Base-by-base conservation (phyloP, 1,140 invertebrate genomes). In the Drosophila lacteicornis region DNA sequence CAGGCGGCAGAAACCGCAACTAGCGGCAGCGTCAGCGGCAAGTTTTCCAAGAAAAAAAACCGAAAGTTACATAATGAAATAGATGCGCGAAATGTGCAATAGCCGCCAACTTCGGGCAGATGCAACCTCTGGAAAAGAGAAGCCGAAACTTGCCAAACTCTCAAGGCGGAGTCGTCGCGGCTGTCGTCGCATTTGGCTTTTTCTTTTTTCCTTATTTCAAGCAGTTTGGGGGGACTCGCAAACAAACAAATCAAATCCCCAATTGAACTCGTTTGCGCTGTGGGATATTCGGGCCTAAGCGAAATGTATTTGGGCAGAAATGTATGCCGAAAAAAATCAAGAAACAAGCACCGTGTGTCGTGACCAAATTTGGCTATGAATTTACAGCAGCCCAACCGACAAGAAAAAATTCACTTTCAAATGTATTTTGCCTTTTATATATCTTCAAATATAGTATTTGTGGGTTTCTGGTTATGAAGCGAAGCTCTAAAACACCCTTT, bases 71-170 rank as follows among this genome's bases (percentile, higher is more conserved):
- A 90, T 88, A 90, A 88, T 90, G 84, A 88, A 88, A 88, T 88
- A 70, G 84, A 88, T 88, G 84, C 84, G 84, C 84, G 78, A 88
- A 90, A 79, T 88, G 81, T 88, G 81, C 84, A 88, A 88, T 87
- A 69, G 71, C 63, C 63, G 45, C 46, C 77, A 68, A 53, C 19
- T 36, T 25, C 6, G 30, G 84, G 84, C 76, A 88, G 80, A 84
- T 88, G 84, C 83, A 82, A 78, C 83, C 69, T 65, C 55, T 49
- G 49, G 43, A 80, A 62, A 74, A 65, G 19, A 42, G 58, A 36
- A 67, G 66, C 67, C 59, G 45, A 65, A 77, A 74, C 59, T 84
- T 80, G 80, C 73, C 80, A 88, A 79, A 88, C 74, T 88, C 69
- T 66, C 73, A 65, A 80, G 80, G 77, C 63, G 75, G 74, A 56